A percentile compares a stretch with the other conserved stretches of the same genome.
Evolutionary conservation across 2,888 invertebrate genomes (phyloP).

Genomic region (Tromatobia lineatoria): DNA sequence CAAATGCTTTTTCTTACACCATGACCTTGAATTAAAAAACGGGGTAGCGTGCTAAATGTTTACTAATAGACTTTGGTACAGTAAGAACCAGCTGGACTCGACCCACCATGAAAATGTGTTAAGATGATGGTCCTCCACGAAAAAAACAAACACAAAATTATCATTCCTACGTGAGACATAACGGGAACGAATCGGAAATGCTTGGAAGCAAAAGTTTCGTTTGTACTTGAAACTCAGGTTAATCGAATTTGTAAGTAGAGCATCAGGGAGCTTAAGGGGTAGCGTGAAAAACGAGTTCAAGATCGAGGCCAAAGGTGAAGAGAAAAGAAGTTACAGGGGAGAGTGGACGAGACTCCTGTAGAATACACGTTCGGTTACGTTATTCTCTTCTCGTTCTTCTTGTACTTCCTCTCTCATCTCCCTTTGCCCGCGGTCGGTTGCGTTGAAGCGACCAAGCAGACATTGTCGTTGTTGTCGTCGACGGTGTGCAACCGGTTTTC

Average conservation of each 20-base stretch:
- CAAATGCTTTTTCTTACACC: no score
- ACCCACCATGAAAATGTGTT: no score
- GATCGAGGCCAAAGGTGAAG: conserved; percentile 61
- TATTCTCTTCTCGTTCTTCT: conserved; percentile 39
- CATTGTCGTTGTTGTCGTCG: conserved; percentile 35
- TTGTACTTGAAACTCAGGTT: conserved; percentile 30
- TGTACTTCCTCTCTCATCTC: conserved; percentile 47
- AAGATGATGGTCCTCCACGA: neutral
- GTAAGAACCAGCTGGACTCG: no score
- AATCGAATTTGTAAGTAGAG: conserved; percentile 43
- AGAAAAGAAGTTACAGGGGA: conserved; percentile 33
- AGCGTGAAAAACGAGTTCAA: conserved; percentile 57
- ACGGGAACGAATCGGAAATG: neutral
- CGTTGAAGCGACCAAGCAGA: conserved; percentile 64
- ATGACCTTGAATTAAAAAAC: no score
- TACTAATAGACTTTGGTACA: no score
- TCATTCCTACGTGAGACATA: neutral
- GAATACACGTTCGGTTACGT: conserved; percentile 61
- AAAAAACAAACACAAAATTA: neutral
- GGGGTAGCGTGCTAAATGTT: no score
- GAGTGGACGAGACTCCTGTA: conserved; percentile 30
- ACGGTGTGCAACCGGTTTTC: conserved; percentile 73
- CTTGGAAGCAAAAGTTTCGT: neutral
- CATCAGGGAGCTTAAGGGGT: neutral
- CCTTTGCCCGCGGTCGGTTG: conserved; percentile 59